These are phyloP conservation scores for Heteropelma amictum DNA, from an alignment of 2,888 invertebrate genomes.

Conservation along the genomic window DNA sequence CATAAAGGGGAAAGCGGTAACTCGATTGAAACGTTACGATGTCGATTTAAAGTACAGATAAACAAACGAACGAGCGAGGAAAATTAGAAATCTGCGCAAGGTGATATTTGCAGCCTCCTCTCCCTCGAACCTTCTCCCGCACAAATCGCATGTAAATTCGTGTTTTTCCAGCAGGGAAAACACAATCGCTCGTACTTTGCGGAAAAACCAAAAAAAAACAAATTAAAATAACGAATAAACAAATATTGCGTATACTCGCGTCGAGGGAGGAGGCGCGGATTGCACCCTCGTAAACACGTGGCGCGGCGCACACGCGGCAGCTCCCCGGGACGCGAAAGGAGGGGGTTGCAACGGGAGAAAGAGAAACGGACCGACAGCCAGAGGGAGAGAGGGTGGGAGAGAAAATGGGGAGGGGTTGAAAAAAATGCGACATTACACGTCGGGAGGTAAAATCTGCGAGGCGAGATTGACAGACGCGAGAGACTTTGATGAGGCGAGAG, in stretches of 20 bases:
- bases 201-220: background rate
- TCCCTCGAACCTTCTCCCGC: no score
- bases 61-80: background rate
- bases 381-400: slow-evolving; percentile 41
- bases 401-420: background rate
- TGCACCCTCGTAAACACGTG: slow-evolving; percentile 68
- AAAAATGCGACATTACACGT: no score
- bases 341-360: slow-evolving; percentile 50
- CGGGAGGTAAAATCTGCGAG: background rate
- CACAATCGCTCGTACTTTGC: no score
- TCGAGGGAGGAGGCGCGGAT: slow-evolving; percentile 33
- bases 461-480: background rate
- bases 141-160: no score
- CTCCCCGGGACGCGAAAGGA: slow-evolving; percentile 45
- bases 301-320: slow-evolving; percentile 69
- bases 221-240: background rate
- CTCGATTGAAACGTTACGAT: no score
- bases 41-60: no score
- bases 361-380: slow-evolving; percentile 41
- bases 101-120: no score
- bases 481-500: slow-evolving; percentile 10
- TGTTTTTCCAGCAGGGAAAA: no score
- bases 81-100: no score
- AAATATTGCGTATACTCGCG: background rate
- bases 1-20: background rate